These are phyloP conservation scores for Sylvia borin DNA, from an alignment of 2,797 vertebrate species.

Conservation along the genomic window DNA sequence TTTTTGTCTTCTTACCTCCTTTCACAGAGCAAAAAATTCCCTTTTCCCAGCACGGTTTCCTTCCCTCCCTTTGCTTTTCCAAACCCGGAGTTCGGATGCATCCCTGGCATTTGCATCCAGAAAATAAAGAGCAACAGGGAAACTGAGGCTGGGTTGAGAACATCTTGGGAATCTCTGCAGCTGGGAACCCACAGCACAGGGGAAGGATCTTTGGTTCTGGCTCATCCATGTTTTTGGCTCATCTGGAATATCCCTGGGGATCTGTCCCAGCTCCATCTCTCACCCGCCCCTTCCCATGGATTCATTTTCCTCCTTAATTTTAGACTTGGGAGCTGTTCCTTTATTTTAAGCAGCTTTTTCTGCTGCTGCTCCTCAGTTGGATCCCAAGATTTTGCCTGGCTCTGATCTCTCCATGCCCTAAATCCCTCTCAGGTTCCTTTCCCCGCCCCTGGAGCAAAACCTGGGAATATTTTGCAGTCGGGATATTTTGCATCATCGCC, in stretches of 20 bases:
- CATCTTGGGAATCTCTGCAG: background rate
- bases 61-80: background rate
- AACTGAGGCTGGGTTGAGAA: background rate
- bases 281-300: background rate
- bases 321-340: background rate
- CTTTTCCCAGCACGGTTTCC: background rate
- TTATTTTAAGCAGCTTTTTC: background rate
- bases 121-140: background rate
- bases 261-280: background rate
- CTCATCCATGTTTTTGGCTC: background rate
- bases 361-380: rapidly evolving
- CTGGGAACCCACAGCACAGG: rapidly evolving
- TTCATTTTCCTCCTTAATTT: background rate
- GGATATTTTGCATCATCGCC: background rate
- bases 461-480: background rate
- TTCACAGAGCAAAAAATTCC: background rate
- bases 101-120: background rate
- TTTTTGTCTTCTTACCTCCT: background rate
- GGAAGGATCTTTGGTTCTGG: background rate
- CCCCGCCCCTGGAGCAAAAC: background rate
- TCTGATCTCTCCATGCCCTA: background rate
- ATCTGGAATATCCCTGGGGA: rapidly evolving
- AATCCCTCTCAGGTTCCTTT: background rate
- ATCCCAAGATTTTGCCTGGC: background rate
- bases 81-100: rapidly evolving